These are phyloP conservation scores for Diploscapter pachys DNA, from an alignment of 1,140 invertebrate genomes.

Conservation along the genomic window DNA sequence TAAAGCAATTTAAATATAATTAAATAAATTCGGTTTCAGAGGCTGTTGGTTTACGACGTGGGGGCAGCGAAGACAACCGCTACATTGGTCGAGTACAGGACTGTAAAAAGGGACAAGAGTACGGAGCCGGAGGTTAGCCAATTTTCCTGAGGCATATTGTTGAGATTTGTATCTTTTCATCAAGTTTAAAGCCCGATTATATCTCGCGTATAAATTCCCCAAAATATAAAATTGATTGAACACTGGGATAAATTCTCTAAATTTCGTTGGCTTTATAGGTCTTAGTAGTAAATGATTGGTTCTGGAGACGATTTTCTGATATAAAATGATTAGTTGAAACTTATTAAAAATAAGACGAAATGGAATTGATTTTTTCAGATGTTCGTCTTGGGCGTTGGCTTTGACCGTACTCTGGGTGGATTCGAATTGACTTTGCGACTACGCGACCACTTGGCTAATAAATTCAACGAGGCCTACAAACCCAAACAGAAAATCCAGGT, in stretches of 20 bases:
- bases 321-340: too few species aligned
- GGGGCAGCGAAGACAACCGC: constrained; percentile 88
- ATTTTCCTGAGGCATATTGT: not conserved
- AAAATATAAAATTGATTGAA: not conserved
- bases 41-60: constrained; percentile 96
- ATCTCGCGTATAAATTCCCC: not conserved
- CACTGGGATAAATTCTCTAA: not conserved
- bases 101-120: constrained; percentile 64
- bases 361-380: constrained; percentile 59
- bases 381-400: constrained; percentile 82
- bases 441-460: constrained; percentile 77
- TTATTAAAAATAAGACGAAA: too few species aligned
- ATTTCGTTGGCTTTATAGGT: not conserved
- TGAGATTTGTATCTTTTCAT: not conserved
- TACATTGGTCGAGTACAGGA: constrained; percentile 80
- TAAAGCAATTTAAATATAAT: too few species aligned
- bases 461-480: constrained; percentile 77
- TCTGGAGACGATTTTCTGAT: too few species aligned
- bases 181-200: not conserved
- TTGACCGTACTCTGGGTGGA: constrained; percentile 82
- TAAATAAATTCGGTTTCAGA: constrained; percentile 63
- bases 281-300: too few species aligned
- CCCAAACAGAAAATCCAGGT: constrained; percentile 70
- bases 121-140: constrained; percentile 79
- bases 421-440: constrained; percentile 85